Evolutionary conservation across 2,113 vertebrate genomes (phyloP).

Genomic region (Gambusia holbrooki): DNA sequence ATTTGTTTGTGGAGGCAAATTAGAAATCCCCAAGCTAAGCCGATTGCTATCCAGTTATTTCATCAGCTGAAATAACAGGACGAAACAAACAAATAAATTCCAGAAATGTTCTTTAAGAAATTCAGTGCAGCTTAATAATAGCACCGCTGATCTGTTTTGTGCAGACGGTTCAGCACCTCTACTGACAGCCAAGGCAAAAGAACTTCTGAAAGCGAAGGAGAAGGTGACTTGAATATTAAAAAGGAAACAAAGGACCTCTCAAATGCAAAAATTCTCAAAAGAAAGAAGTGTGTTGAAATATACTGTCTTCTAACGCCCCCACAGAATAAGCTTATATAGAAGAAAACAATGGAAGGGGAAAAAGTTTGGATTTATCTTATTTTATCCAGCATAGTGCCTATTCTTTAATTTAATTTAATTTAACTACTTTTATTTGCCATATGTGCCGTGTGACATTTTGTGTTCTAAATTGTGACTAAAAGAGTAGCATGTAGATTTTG

Average conservation of each 20-base stretch:
- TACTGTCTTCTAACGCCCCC: constrained; percentile 42
- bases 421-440: background rate
- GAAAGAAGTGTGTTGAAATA: constrained; percentile 14
- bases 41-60: constrained; percentile 12
- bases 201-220: constrained; percentile 47
- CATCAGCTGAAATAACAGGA: background rate
- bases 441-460: background rate
- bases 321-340: constrained; percentile 15
- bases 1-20: constrained; percentile 39
- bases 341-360: background rate
- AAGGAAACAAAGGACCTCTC: constrained; percentile 23
- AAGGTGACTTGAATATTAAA: constrained; percentile 72
- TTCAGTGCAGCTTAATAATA: constrained; percentile 9
- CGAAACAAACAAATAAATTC: background rate
- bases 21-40: constrained; percentile 56
- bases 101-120: background rate
- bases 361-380: background rate
- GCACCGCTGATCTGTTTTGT: constrained; percentile 33
- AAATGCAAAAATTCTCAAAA: constrained; percentile 8
- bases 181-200: constrained; percentile 50
- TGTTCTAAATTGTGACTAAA: background rate
- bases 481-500: background rate
- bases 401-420: background rate
- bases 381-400: background rate
- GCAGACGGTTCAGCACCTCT: constrained; percentile 35